phyloP scores from a whole-genome alignment of 1,140 invertebrate genomes.

The Lordiphosa stackelbergi region DNA sequence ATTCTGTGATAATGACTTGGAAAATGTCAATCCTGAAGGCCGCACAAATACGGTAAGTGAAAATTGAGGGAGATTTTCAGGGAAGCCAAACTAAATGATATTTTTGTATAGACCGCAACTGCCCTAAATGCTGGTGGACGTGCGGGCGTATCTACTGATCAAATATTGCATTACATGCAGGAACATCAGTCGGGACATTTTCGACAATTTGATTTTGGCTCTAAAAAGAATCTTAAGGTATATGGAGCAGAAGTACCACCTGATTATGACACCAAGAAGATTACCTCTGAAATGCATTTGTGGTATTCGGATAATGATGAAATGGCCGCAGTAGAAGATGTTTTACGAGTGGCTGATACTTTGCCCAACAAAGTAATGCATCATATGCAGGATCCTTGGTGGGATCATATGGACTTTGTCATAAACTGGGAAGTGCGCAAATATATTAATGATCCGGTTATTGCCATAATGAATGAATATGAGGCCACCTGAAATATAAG shows the following conservation, averaged over 20 bases:
- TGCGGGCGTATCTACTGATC: constrained; percentile 85
- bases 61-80: background rate
- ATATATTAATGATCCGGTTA: constrained; percentile 74
- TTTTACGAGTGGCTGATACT: constrained; percentile 12
- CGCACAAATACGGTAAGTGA: constrained; percentile 20
- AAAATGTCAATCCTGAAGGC: background rate
- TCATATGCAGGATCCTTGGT: constrained; percentile 27
- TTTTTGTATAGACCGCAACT: constrained; percentile 63
- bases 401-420: constrained; percentile 74
- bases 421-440: constrained; percentile 76
- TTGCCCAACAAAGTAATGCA: constrained; percentile 33
- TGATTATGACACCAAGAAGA: constrained; percentile 76
- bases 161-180: constrained; percentile 84
- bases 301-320: constrained; percentile 84
- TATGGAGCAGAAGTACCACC: constrained; percentile 79
- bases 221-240: constrained; percentile 66
- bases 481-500: constrained; percentile 5
- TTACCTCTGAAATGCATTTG: constrained; percentile 78
- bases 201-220: constrained; percentile 75
- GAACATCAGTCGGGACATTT: constrained; percentile 77
- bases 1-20: constrained; percentile 17
- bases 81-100: constrained; percentile 75
- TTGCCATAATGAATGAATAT: constrained; percentile 77
- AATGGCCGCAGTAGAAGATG: constrained; percentile 25
- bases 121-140: constrained; percentile 81